These are phyloP conservation scores for Phymatocera aterrima DNA, from an alignment of 2,888 invertebrate genomes.

Conservation along the genomic window DNA sequence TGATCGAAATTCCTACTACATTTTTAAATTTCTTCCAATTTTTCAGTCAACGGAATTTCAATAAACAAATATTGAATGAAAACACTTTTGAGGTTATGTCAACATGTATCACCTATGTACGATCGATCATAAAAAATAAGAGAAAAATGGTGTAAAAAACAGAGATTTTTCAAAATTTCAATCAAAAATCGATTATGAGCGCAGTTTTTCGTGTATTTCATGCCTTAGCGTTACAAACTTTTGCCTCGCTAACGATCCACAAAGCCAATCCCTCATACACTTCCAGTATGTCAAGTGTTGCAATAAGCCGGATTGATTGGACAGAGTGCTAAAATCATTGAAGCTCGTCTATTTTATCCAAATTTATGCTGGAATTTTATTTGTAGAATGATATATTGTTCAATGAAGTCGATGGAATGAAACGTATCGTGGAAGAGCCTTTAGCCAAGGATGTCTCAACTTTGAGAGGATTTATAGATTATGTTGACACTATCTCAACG, in stretches of 20 bases:
- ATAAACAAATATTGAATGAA: background rate
- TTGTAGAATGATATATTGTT: background rate
- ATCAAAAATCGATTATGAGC: no score
- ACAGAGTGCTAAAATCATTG: no score
- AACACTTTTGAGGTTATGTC: background rate
- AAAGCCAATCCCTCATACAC: no score
- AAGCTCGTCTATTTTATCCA: background rate
- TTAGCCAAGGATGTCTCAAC: background rate
- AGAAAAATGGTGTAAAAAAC: no score
- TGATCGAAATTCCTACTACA: background rate
- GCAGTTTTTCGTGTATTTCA: no score
- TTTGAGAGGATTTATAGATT: slow-evolving; percentile 26
- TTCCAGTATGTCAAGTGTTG: no score
- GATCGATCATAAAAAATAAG: no score
- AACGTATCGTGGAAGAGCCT: background rate
- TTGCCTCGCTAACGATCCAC: no score
- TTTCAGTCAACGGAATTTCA: background rate
- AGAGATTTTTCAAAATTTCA: no score
- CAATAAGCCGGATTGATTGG: no score
- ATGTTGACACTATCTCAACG: slow-evolving; percentile 15
- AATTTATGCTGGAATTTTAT: background rate
- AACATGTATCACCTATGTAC: no score
- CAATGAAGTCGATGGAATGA: background rate
- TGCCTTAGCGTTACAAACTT: no score
- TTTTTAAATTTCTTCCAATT: background rate